Percentiles rank a stretch among this genome's conserved stretches.
Evolutionary conservation across 2,113 vertebrate species (phyloP).

Genomic region (Urocynchramus pylzowi): DNA sequence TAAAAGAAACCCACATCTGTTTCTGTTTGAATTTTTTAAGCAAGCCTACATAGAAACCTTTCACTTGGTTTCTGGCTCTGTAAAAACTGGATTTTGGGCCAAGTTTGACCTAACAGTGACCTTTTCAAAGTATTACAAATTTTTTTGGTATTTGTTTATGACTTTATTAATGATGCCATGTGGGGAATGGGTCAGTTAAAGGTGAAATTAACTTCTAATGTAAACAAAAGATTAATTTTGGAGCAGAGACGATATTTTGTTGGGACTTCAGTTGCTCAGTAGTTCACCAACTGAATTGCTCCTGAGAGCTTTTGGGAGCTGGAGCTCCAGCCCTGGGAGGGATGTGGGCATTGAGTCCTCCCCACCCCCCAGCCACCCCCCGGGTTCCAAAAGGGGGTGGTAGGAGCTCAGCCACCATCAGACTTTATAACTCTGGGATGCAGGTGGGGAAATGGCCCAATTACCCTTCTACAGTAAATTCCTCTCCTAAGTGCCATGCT

Average conservation of each 20-base stretch:
- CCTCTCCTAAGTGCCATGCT: background rate
- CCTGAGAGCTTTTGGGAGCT: background rate
- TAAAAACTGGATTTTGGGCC: slow-evolving; percentile 25
- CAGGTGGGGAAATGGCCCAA: background rate
- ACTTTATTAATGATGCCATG: slow-evolving; percentile 38
- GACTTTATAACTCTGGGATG: background rate
- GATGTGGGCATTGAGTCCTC: background rate
- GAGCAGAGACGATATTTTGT: background rate
- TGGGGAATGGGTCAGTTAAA: slow-evolving; percentile 11
- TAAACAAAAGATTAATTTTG: slow-evolving; percentile 4
- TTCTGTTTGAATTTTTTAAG: slow-evolving; percentile 59
- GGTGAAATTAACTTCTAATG: slow-evolving; percentile 26
- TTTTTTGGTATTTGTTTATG: slow-evolving; percentile 54
- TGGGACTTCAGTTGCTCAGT: background rate
- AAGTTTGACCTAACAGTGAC: slow-evolving; percentile 54
- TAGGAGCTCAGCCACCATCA: background rate
- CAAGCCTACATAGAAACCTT: slow-evolving; percentile 26
- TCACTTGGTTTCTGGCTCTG: slow-evolving; percentile 37
- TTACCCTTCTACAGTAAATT: slow-evolving; percentile 13
- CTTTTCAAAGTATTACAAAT: slow-evolving; percentile 46
- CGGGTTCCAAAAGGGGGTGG: background rate
- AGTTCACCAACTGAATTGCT: background rate
- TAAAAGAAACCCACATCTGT: slow-evolving; percentile 60
- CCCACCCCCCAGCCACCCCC: fast-evolving
- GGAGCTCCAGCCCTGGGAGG: background rate